Percentiles rank a stretch among this genome's conserved stretches.
phyloP scores from a whole-genome alignment of 2,888 invertebrate species.

The Nephrotoma flavescens region DNA sequence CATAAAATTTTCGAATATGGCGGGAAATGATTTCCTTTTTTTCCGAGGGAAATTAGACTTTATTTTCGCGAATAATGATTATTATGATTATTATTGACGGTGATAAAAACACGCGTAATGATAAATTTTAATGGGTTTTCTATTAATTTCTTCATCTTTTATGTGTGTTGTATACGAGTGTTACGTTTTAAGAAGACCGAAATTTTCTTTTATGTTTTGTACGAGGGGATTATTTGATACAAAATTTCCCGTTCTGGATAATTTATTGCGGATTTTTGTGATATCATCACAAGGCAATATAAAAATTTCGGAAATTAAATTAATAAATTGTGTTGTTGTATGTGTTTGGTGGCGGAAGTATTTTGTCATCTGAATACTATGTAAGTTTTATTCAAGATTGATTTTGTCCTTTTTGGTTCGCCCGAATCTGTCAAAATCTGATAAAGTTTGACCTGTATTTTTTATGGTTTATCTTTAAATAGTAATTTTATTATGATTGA shows the following conservation, averaged over 20 bases:
- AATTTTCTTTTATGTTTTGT: background rate
- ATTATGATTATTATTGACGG: background rate
- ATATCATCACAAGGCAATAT: background rate
- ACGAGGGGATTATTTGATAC: background rate
- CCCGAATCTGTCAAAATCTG: too few relatives aligned
- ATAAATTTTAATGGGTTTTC: background rate
- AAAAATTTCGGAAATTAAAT: background rate
- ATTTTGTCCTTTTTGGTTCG: too few relatives aligned
- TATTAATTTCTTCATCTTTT: background rate
- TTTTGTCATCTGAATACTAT: background rate
- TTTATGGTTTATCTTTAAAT: too few relatives aligned
- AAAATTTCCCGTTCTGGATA: background rate
- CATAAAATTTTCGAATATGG: background rate
- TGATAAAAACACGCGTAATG: background rate
- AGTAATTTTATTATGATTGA: background rate
- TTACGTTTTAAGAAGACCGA: background rate
- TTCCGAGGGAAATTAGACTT: background rate
- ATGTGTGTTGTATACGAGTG: background rate
- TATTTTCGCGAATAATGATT: background rate
- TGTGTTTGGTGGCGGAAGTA: background rate
- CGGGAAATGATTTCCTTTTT: background rate
- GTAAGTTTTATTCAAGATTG: background rate
- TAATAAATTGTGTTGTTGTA: background rate
- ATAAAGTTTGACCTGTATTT: too few relatives aligned
- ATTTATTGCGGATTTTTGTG: background rate